Conservation (phyloP, 2,888 invertebrate species). For the Orgyia antiqua region DNA sequence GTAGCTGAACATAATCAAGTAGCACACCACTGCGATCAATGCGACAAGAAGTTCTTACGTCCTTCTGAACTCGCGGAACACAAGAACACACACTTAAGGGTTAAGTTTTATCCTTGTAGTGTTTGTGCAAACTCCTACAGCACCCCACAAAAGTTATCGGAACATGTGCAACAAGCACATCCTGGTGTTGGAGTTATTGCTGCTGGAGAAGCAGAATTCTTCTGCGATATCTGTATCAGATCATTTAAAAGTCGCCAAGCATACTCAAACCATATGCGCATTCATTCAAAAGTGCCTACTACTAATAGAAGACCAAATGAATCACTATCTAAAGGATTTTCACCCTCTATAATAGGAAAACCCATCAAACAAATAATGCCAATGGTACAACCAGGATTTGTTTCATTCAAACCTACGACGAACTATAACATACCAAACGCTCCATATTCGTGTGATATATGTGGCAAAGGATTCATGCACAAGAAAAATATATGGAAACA, state of each 20-base stretch:
- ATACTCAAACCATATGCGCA: constrained; percentile 75
- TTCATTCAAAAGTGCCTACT: constrained; percentile 72
- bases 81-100: constrained; percentile 81
- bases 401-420: constrained; percentile 47
- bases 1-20: constrained; percentile 74
- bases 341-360: constrained; percentile 65
- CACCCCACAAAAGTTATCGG: constrained; percentile 79
- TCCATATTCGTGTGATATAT: constrained; percentile 79
- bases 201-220: constrained; percentile 54
- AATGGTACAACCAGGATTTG: constrained; percentile 49
- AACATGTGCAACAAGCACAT: constrained; percentile 73
- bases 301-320: constrained; percentile 66
- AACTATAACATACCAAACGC: constrained; percentile 66
- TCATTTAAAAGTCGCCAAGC: constrained; percentile 78
- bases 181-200: constrained; percentile 49
- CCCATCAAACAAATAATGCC: constrained; percentile 55
- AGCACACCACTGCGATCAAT: constrained; percentile 79
- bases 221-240: constrained; percentile 79
- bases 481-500: constrained; percentile 77
- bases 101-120: constrained; percentile 81
- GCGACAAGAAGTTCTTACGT: constrained; percentile 79
- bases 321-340: constrained; percentile 43
- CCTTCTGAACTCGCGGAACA: constrained; percentile 81
- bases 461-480: constrained; percentile 80
- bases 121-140: constrained; percentile 79